phyloP scores from a whole-genome alignment of 2,113 vertebrate species.

The Tenebrosternarchus preto region DNA sequence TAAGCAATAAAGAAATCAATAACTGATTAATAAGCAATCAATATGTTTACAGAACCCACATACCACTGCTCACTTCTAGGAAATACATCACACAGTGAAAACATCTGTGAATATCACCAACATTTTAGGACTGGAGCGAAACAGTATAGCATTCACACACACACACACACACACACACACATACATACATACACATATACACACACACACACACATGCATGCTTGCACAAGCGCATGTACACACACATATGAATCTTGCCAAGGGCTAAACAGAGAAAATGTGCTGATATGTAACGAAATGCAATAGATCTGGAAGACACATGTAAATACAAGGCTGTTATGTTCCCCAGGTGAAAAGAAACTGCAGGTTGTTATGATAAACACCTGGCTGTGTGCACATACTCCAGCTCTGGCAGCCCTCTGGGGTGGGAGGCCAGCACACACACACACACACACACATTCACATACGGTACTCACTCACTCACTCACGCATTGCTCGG shows the following conservation, averaged over 20 bases:
- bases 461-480: too few relatives aligned
- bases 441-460: too few relatives aligned
- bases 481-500: too few relatives aligned
- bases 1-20: too few relatives aligned
- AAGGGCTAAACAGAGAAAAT: neutral
- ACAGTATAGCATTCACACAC: neutral
- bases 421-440: neutral
- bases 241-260: neutral
- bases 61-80: neutral
- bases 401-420: neutral
- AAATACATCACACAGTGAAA: neutral
- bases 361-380: constrained; percentile 5
- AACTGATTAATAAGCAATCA: neutral
- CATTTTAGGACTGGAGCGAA: neutral
- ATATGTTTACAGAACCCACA: neutral
- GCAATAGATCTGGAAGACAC: constrained; percentile 15
- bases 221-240: neutral
- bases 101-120: constrained; percentile 3
- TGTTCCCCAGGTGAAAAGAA: constrained; percentile 5
- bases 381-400: neutral
- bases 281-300: constrained; percentile 1
- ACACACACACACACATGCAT: too few relatives aligned
- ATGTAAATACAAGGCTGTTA: constrained; percentile 13
- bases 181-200: too few relatives aligned
- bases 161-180: neutral